Evolutionary conservation across 2,888 invertebrate species (phyloP).

Genomic region (Adelphocoris suturalis): DNA sequence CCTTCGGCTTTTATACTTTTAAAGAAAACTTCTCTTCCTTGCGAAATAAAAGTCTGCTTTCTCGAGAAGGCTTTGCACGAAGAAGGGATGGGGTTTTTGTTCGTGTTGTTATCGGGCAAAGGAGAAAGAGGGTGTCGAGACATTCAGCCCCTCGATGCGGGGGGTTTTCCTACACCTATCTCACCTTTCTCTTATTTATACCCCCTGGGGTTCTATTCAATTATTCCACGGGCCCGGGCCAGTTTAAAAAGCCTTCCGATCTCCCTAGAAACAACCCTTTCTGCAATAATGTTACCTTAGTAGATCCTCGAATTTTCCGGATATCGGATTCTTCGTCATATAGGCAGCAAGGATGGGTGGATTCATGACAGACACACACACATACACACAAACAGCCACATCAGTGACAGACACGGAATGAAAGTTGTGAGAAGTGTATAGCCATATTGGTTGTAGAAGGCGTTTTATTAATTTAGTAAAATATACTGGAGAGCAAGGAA

Average conservation of each 20-base stretch:
- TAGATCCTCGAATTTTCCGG: neutral
- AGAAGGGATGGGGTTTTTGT: conserved; percentile 67
- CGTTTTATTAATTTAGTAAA: no score
- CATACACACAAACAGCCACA: no score
- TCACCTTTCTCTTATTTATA: conserved; percentile 70
- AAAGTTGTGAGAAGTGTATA: no score
- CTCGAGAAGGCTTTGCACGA: neutral
- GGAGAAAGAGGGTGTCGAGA: conserved; percentile 51
- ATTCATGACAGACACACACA: no score
- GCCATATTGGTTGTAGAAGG: no score
- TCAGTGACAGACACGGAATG: no score
- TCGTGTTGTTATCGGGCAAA: conserved; percentile 65
- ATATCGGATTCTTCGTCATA: no score
- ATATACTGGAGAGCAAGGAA: no score
- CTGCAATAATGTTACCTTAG: conserved; percentile 11
- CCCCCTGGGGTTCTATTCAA: conserved; percentile 70
- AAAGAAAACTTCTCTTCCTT: neutral
- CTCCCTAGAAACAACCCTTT: conserved; percentile 41
- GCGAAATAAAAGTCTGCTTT: conserved; percentile 6
- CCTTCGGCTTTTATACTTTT: neutral
- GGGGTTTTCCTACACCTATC: conserved; percentile 61
- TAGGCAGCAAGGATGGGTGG: no score
- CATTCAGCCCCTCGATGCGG: conserved; percentile 57
- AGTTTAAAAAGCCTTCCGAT: conserved; percentile 54
- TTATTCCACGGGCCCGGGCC: conserved; percentile 59